Conservation (phyloP, 1,140 invertebrate species). For the Pseudoatta argentina region DNA sequence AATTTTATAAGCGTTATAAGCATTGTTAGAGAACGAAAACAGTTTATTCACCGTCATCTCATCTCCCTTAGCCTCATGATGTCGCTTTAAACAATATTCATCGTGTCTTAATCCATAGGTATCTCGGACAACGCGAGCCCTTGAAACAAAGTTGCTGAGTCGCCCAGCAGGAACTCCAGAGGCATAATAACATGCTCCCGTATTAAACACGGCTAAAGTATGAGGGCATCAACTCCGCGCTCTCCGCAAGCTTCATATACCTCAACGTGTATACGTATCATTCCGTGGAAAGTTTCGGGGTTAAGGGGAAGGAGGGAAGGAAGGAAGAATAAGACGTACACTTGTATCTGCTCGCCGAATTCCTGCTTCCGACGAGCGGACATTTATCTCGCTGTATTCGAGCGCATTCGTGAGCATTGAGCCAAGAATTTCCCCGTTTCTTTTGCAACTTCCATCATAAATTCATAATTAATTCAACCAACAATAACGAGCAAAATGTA, state of each 20-base stretch:
- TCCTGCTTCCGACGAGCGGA: conserved; percentile 36
- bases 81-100: conserved; percentile 39
- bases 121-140: conserved; percentile 62
- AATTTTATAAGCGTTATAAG: conserved; percentile 10
- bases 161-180: conserved; percentile 52
- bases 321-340: conserved; percentile 26
- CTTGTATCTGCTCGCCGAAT: conserved; percentile 43
- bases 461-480: conserved; percentile 55
- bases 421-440: conserved; percentile 32
- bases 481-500: conserved; percentile 47
- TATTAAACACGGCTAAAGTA: conserved; percentile 70
- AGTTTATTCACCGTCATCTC: neutral
- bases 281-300: conserved; percentile 51
- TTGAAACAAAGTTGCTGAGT: conserved; percentile 74
- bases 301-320: neutral
- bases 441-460: conserved; percentile 48
- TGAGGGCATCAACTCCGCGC: conserved; percentile 26
- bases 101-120: conserved; percentile 66
- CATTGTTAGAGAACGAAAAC: too few relatives aligned
- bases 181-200: conserved; percentile 71
- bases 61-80: neutral
- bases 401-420: conserved; percentile 6
- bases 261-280: conserved; percentile 57
- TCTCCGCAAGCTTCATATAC: conserved; percentile 68
- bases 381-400: conserved; percentile 23